A percentile compares a stretch with the other conserved stretches of the same genome.
These are phyloP conservation scores for Actinia equina DNA, from an alignment of 64 coral and sea anemone species.

Conservation along the genomic window DNA sequence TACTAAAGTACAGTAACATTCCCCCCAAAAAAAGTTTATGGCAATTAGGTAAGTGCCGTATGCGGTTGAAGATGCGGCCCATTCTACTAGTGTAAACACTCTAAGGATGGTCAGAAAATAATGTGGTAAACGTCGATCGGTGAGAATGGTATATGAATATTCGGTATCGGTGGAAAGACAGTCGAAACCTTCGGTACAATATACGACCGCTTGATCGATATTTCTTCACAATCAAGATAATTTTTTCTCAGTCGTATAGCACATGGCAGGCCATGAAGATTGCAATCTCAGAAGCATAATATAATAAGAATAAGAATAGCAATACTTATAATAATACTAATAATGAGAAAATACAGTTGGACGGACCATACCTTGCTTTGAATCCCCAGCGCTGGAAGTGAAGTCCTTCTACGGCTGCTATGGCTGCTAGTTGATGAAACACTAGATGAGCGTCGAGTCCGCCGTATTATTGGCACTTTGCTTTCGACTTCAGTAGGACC, in stretches of 20 bases:
- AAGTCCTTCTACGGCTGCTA: constrained; percentile 77
- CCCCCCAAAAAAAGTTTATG: background rate
- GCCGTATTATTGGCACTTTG: constrained; percentile 81
- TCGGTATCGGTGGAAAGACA: constrained; percentile 43
- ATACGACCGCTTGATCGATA: background rate
- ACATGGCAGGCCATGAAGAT: constrained; percentile 18
- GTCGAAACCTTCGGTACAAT: constrained; percentile 24
- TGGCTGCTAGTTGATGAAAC: constrained; percentile 87
- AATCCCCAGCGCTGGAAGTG: constrained; percentile 77
- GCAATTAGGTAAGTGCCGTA: background rate
- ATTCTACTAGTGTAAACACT: constrained; percentile 2
- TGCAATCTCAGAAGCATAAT: constrained; percentile 25
- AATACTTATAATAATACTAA: constrained; percentile 30
- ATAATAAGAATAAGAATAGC: constrained; percentile 20
- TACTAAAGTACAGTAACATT: constrained; percentile 19
- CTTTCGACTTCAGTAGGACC: constrained; percentile 79
- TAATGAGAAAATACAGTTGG: background rate
- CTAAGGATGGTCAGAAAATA: background rate
- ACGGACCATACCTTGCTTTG: constrained; percentile 69
- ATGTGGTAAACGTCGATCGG: background rate
- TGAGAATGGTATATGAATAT: background rate
- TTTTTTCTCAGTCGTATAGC: background rate
- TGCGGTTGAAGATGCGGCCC: background rate
- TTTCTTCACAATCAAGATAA: background rate
- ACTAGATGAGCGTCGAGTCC: constrained; percentile 59